Percentiles rank a stretch among this genome's conserved stretches.
These are phyloP conservation scores for Syritta pipiens DNA, from an alignment of 2,888 invertebrate species.

Conservation along the genomic window DNA sequence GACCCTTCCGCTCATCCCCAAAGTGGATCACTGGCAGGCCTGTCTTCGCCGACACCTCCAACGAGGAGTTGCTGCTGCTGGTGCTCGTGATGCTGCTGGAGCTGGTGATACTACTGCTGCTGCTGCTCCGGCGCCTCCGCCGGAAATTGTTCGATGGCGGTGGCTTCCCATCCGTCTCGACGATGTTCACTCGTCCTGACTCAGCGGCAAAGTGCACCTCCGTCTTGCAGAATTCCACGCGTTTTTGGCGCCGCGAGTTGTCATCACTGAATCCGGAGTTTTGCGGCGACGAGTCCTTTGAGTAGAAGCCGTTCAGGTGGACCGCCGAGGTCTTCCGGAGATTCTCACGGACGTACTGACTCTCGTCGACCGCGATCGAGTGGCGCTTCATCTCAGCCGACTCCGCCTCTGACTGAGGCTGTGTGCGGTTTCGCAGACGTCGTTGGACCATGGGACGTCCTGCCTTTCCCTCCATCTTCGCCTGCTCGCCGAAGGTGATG, in stretches of 20 bases:
- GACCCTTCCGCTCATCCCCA: constrained; percentile 80
- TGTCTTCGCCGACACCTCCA: constrained; percentile 75
- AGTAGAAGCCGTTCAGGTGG: constrained; percentile 75
- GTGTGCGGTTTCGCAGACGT: constrained; percentile 64
- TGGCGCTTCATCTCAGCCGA: constrained; percentile 79
- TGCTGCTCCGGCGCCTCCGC: constrained; percentile 83
- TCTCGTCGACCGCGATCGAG: constrained; percentile 82
- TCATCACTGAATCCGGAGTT: constrained; percentile 70
- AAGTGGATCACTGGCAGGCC: constrained; percentile 84
- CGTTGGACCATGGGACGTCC: constrained; percentile 66
- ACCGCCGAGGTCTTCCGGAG: constrained; percentile 76
- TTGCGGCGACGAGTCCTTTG: constrained; percentile 49
- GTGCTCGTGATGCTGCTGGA: constrained; percentile 63
- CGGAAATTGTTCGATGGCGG: constrained; percentile 91
- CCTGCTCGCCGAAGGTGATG: constrained; percentile 75
- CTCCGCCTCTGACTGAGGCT: constrained; percentile 65
- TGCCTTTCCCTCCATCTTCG: constrained; percentile 22
- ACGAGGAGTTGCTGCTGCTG: constrained; percentile 67
- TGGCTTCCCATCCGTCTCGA: constrained; percentile 92
- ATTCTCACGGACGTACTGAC: constrained; percentile 79
- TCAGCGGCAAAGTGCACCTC: constrained; percentile 93
- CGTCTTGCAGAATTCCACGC: constrained; percentile 91
- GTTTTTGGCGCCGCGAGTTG: constrained; percentile 81
- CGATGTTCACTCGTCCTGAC: constrained; percentile 91
- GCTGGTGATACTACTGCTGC: constrained; percentile 73